A percentile compares a stretch with the other conserved stretches of the same genome.
phyloP scores from a whole-genome alignment of 23 tunicate genomes.

The Corella eumyota region DNA sequence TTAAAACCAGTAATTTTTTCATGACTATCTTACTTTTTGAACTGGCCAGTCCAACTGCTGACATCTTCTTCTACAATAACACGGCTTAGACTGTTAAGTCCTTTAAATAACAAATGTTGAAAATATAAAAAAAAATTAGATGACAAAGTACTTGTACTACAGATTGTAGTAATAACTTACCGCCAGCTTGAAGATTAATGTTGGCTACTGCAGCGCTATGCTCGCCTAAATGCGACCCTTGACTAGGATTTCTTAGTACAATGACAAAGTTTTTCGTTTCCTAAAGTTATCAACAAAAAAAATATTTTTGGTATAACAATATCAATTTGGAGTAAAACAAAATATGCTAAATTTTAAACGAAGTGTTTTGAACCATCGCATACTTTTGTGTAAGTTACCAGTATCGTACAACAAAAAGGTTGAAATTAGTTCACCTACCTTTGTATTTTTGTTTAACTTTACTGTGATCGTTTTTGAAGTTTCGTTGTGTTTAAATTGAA shows the following conservation, averaged over 20 bases:
- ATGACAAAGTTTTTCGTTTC: conserved; percentile 62
- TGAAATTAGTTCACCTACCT: conserved; percentile 6
- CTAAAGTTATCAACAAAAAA: conserved; percentile 6
- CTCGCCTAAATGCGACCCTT: conserved; percentile 59
- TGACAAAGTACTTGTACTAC: no score
- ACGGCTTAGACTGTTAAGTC: conserved; percentile 34
- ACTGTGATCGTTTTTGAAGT: conserved; percentile 42
- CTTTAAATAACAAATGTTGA: no score
- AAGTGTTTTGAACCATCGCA: no score
- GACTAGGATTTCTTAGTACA: conserved; percentile 52
- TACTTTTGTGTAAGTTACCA: background rate
- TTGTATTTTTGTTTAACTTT: conserved; percentile 17
- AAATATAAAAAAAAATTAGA: no score
- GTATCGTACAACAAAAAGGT: background rate
- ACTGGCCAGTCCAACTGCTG: conserved; percentile 41
- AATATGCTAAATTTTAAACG: no score
- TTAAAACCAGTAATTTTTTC: no score
- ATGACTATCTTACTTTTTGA: conserved; percentile 38
- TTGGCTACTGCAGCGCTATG: conserved; percentile 66
- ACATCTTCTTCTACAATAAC: conserved; percentile 46
- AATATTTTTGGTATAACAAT: no score
- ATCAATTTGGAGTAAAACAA: no score
- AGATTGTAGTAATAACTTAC: conserved; percentile 11
- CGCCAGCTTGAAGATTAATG: conserved; percentile 43
- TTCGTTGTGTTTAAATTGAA: conserved; percentile 53